These are phyloP conservation scores for Diloba caeruleocephala DNA, from an alignment of 2,888 invertebrate genomes.

Conservation along the genomic window DNA sequence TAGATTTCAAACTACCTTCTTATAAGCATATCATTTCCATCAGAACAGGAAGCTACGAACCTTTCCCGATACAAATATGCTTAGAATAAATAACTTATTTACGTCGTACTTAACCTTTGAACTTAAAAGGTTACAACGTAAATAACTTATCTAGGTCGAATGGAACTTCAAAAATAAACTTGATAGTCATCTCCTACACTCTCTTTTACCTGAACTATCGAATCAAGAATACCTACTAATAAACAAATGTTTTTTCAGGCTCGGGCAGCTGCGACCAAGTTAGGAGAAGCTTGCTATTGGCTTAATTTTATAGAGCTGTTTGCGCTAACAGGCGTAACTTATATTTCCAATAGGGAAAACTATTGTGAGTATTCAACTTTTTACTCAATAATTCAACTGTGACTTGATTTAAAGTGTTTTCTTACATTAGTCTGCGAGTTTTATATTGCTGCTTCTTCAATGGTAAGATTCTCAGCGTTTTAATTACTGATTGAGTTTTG, in stretches of 20 bases:
- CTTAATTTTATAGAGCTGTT: constrained; percentile 95
- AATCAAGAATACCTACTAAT: not conserved
- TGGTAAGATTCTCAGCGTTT: constrained; percentile 20
- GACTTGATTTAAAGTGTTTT: constrained; percentile 11
- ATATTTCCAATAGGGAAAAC: constrained; percentile 98
- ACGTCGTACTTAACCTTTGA: constrained; percentile 38
- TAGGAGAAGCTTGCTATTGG: constrained; percentile 93
- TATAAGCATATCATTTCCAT: too few relatives aligned
- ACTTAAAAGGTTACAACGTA: constrained; percentile 34
- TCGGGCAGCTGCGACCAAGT: constrained; percentile 87
- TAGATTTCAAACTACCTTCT: too few relatives aligned
- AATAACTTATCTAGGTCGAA: constrained; percentile 29
- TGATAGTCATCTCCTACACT: constrained; percentile 7
- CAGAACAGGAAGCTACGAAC: constrained; percentile 4
- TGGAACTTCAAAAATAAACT: constrained; percentile 36
- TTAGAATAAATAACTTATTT: not conserved
- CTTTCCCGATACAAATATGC: constrained; percentile 12
- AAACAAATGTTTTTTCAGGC: constrained; percentile 71
- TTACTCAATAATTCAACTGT: not conserved
- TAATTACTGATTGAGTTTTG: not conserved
- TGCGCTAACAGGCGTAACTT: constrained; percentile 96
- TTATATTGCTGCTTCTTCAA: constrained; percentile 15
- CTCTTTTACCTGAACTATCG: not conserved
- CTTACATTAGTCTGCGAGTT: constrained; percentile 9
- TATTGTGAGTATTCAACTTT: constrained; percentile 93